These are phyloP conservation scores for Listrodromus nycthemerus DNA, from an alignment of 2,888 invertebrate genomes.

Conservation along the genomic window DNA sequence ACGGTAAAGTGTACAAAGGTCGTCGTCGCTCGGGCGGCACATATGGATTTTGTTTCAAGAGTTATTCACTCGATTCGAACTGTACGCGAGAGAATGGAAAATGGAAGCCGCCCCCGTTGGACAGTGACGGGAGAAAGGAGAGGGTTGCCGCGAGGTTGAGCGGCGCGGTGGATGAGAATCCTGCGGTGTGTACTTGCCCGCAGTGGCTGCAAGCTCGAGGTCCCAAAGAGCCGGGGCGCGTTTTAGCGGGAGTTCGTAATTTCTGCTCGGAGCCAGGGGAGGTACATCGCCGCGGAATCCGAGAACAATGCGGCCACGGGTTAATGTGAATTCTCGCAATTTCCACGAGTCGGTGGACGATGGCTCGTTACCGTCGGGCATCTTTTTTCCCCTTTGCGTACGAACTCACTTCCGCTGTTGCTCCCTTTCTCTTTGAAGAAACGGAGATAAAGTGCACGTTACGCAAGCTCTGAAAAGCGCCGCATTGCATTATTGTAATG, in stretches of 20 bases:
- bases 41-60: conserved; percentile 26
- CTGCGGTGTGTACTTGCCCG: conserved; percentile 20
- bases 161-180: conserved; percentile 19
- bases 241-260: conserved; percentile 57
- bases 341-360: conserved; percentile 65
- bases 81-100: conserved; percentile 23
- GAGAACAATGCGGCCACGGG: conserved; percentile 66
- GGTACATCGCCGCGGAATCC: conserved; percentile 59
- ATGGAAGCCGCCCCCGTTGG: conserved; percentile 42
- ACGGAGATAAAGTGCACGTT: no score
- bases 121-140: conserved; percentile 30
- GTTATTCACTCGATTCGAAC: neutral
- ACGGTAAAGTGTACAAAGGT: neutral
- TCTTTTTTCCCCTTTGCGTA: conserved; percentile 19
- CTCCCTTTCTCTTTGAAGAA: neutral
- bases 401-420: neutral
- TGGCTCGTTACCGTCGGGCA: conserved; percentile 58
- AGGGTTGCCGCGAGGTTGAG: neutral
- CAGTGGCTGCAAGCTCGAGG: conserved; percentile 4
- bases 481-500: no score
- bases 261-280: conserved; percentile 39
- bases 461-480: no score
- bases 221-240: conserved; percentile 21
- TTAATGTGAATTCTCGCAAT: conserved; percentile 72
- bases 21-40: conserved; percentile 19